Evolutionary conservation across 37 sponge, comb jelly and placozoan species (phyloP).

Genomic region (Eunapius fragilis): DNA sequence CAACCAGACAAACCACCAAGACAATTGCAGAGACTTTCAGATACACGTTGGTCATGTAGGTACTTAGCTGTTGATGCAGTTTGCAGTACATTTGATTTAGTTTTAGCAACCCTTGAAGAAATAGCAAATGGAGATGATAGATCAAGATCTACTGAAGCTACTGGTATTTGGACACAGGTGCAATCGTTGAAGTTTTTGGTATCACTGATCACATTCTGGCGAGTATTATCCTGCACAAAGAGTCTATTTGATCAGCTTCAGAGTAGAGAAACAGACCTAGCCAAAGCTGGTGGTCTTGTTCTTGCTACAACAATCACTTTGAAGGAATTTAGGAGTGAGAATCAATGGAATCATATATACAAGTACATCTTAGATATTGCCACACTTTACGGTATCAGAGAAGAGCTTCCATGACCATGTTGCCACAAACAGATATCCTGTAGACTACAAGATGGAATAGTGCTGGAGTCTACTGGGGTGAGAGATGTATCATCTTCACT

Average conservation of each 20-base stretch:
- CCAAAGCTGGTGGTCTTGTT: conserved; percentile 49
- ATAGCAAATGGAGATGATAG: too few relatives aligned
- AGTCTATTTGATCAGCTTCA: conserved; percentile 61
- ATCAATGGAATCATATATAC: conserved; percentile 40
- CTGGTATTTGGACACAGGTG: conserved; percentile 59
- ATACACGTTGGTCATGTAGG: conserved; percentile 79
- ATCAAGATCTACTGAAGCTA: conserved; percentile 61
- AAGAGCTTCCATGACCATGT: conserved; percentile 33
- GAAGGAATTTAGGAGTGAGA: conserved; percentile 47
- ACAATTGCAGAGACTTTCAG: conserved; percentile 66
- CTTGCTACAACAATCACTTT: conserved; percentile 33
- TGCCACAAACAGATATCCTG: too few relatives aligned
- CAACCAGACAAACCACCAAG: conserved; percentile 46
- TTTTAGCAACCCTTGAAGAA: conserved; percentile 4
- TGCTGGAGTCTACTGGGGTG: too few relatives aligned
- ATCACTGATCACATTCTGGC: too few relatives aligned
- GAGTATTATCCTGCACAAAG: conserved; percentile 55
- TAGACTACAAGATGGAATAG: too few relatives aligned
- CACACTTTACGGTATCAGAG: conserved; percentile 8
- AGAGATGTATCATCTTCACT: too few relatives aligned
- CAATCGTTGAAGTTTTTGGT: conserved; percentile 49
- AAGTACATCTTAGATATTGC: conserved; percentile 38
- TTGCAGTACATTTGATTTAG: conserved; percentile 68
- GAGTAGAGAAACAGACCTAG: conserved; percentile 27
- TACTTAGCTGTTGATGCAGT: conserved; percentile 58